A percentile compares a stretch with the other conserved stretches of the same genome.
Conservation (phyloP, 2,113 vertebrate species). For the Glaucomys volans region DNA sequence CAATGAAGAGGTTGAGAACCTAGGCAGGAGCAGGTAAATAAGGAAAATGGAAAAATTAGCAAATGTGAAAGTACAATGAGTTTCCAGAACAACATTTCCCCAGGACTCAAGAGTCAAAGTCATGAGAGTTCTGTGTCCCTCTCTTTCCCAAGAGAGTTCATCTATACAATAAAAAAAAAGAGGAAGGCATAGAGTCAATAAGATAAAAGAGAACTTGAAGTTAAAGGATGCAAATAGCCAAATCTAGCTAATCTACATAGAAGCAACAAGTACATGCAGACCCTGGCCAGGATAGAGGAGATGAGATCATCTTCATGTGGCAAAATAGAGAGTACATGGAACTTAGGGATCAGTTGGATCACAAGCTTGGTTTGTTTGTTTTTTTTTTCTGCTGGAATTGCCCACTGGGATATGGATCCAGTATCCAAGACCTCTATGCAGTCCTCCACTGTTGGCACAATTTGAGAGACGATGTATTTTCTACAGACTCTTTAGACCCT, state of each 20-base stretch:
- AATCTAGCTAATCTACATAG: not conserved
- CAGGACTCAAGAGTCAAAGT: constrained; percentile 17
- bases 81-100: not conserved
- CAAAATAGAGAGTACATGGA: not conserved
- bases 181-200: not conserved
- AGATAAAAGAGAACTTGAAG: not conserved
- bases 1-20: constrained; percentile 97
- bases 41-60: not conserved
- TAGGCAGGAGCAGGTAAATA: constrained; percentile 80
- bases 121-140: not conserved
- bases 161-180: not conserved
- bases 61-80: not conserved
- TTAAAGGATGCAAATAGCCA: not conserved
- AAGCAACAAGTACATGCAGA: not conserved
- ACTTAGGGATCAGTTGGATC: not conserved
- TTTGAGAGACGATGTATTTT: not conserved
- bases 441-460: not conserved
- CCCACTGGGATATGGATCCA: not conserved
- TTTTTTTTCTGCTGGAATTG: not conserved
- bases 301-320: not conserved
- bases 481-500: not conserved
- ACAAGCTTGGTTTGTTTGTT: not conserved
- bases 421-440: not conserved
- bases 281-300: not conserved
- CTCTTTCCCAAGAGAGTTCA: not conserved